Base-by-base conservation (phyloP, 1,140 invertebrate genomes). In the Triops cancriformis region DNA sequence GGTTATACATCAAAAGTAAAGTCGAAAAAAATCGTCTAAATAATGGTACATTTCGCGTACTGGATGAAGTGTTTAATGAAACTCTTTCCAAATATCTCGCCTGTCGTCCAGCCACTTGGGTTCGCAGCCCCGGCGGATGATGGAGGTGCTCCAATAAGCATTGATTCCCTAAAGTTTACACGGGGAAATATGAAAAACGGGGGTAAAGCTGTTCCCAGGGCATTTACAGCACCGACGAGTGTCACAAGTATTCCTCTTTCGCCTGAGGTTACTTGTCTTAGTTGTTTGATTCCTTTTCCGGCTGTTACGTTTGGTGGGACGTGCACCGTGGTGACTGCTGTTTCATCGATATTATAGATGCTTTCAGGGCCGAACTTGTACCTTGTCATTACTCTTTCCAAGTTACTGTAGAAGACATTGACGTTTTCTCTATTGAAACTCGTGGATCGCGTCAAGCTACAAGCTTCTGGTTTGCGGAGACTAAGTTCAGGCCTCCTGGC, bases 71-170 rank as follows among this genome's bases (percentile, higher is more conserved):
- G n/a, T n/a, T n/a, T n/a, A n/a, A n/a, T n/a, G n/a, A n/a, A n/a
- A n/a, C n/a, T n/a, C n/a, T 43, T 43, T 7, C 42, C 42, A 1
- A 14, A 10, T 43, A 73, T 77, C n/a, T 75, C 73, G 18, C 64
- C 72, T 74, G 28, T 80, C 76, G 74, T 78, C 79, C 80, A 80
- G 26, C 80, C 80, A 80, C 75, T 77, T 45, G 73, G 80, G 43
- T 75, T 64, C n/a, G 77, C 77, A 10, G 64, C 64, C 45, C 76
- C 79, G 23, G 26, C 28, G 28, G 26, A 76, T 31, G 79, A 43
- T 26, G 43, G 23, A 27, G 80, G 80, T 75, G 79, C 79, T 45
- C 72, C 72, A n/a, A 37, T 75, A 10, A 80, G 28, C 78, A 80
- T 78, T 26, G 23, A 28, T 26, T 73, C 72, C 72, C 27, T 73